Conservation (phyloP, 2,888 invertebrate species). For the Argyresthia goedartella region DNA sequence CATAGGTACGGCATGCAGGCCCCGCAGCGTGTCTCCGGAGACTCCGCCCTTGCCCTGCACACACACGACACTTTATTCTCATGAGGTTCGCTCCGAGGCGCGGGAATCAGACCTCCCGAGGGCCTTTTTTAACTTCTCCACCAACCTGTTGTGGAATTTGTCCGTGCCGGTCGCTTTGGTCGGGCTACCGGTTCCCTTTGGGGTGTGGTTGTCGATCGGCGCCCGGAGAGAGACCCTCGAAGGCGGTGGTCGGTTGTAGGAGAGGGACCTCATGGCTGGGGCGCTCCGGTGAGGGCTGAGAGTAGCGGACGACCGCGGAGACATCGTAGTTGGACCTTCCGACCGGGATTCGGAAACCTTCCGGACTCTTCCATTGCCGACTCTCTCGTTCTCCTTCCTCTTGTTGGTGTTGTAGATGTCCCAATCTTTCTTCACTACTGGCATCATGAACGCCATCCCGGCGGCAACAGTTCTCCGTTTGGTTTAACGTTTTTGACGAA, state of each 20-base stretch:
- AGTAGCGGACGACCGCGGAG: slow-evolving; percentile 68
- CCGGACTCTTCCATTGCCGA: slow-evolving; percentile 62
- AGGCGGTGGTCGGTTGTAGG: slow-evolving; percentile 51
- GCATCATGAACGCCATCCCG: slow-evolving; percentile 96
- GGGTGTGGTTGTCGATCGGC: slow-evolving; percentile 72
- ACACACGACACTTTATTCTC: slow-evolving; percentile 62
- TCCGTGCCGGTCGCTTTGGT: slow-evolving; percentile 72
- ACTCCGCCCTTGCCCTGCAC: slow-evolving; percentile 61
- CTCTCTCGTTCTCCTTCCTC: slow-evolving; percentile 77
- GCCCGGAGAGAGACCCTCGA: slow-evolving; percentile 73
- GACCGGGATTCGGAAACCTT: slow-evolving; percentile 83
- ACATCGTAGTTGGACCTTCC: slow-evolving; percentile 76
- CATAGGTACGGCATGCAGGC: slow-evolving; percentile 65
- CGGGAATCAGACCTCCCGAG: slow-evolving; percentile 71
- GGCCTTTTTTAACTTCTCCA: slow-evolving; percentile 83
- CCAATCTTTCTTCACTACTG: slow-evolving; percentile 93
- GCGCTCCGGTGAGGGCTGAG: slow-evolving; percentile 76
- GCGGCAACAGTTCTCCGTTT: slow-evolving; percentile 50
- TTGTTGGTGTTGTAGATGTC: slow-evolving; percentile 91
- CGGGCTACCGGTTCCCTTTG: slow-evolving; percentile 76
- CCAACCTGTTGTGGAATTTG: slow-evolving; percentile 84
- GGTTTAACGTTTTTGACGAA: slow-evolving; percentile 55
- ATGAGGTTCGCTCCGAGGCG: slow-evolving; percentile 62
- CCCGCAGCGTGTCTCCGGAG: slow-evolving; percentile 57
- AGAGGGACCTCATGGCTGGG: slow-evolving; percentile 74